Evolutionary conservation across 2,888 invertebrate species (phyloP).

Genomic region (Epistrophe eligans): DNA sequence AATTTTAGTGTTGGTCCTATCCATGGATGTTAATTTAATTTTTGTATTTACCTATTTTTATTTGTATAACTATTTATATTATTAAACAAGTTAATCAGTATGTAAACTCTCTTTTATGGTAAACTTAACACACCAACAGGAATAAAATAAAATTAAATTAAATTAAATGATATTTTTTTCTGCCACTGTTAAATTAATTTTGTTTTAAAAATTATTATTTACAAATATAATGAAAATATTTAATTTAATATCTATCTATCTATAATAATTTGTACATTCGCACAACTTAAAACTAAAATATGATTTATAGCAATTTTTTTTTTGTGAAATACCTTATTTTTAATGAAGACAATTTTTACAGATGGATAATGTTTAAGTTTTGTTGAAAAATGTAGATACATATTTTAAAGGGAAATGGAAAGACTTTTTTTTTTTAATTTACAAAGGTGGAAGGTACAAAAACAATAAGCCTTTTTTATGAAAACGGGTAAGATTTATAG

Average conservation of each 20-base stretch:
- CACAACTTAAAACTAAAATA: slow-evolving; percentile 36
- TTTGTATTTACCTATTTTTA: slow-evolving; percentile 11
- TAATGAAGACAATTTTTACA: not conserved
- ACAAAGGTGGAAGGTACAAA: not conserved
- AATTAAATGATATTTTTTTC: not conserved
- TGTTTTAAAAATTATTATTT: slow-evolving; percentile 27
- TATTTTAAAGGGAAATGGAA: not conserved
- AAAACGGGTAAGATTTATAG: no score
- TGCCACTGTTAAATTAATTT: slow-evolving; percentile 28
- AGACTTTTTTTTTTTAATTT: no score
- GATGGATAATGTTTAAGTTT: not conserved
- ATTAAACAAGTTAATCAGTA: slow-evolving; percentile 6
- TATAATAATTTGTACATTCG: slow-evolving; percentile 63
- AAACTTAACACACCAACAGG: slow-evolving; percentile 47
- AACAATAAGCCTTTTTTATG: not conserved
- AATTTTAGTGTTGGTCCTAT: slow-evolving; percentile 63
- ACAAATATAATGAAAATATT: not conserved
- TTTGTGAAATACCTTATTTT: slow-evolving; percentile 15
- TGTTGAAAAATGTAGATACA: not conserved
- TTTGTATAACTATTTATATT: slow-evolving; percentile 3
- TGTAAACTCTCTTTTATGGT: slow-evolving; percentile 14
- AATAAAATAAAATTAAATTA: not conserved
- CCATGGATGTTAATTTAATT: slow-evolving; percentile 59
- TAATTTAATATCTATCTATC: slow-evolving; percentile 23
- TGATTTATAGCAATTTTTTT: slow-evolving; percentile 11